phyloP scores from a whole-genome alignment of 2,797 vertebrate species.

The Oreochromis grahami region DNA sequence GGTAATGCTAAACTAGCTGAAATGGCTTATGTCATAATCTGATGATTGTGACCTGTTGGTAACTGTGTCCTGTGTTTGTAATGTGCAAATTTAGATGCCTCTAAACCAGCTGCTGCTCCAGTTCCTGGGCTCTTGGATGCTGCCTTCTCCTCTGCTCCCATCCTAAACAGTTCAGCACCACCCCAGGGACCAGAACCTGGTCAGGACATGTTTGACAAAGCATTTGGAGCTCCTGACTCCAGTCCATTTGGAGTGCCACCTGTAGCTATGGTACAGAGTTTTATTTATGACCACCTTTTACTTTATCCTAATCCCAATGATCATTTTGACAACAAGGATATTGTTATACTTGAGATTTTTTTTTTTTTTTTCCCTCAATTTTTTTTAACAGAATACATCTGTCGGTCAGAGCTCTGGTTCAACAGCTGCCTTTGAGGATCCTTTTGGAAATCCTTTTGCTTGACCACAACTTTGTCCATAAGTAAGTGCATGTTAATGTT shows the following conservation, averaged over 20 bases:
- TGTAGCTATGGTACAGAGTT: slow-evolving; percentile 67
- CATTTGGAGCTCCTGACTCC: slow-evolving; percentile 69
- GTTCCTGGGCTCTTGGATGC: slow-evolving; percentile 46
- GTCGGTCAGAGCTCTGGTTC: slow-evolving; percentile 51
- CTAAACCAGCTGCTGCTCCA: slow-evolving; percentile 60
- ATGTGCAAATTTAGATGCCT: slow-evolving; percentile 60
- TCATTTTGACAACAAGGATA: background rate
- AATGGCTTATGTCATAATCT: background rate
- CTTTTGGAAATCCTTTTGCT: slow-evolving; percentile 88
- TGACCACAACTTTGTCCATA: slow-evolving; percentile 57
- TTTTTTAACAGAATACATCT: slow-evolving; percentile 31
- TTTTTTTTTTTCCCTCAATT: background rate
- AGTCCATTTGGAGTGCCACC: slow-evolving; percentile 69
- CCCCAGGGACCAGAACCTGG: slow-evolving; percentile 6
- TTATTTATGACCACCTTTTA: background rate
- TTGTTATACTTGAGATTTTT: background rate
- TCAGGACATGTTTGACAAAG: slow-evolving; percentile 79
- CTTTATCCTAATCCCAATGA: background rate
- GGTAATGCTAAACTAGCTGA: slow-evolving; percentile 65
- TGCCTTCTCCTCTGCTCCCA: slow-evolving; percentile 54
- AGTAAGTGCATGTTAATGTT: slow-evolving; percentile 1
- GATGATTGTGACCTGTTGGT: background rate
- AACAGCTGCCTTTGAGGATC: slow-evolving; percentile 74
- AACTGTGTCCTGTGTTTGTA: background rate
- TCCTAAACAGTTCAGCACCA: slow-evolving; percentile 18